Conservation (phyloP, 2,888 invertebrate genomes). For the Spisula solida region DNA sequence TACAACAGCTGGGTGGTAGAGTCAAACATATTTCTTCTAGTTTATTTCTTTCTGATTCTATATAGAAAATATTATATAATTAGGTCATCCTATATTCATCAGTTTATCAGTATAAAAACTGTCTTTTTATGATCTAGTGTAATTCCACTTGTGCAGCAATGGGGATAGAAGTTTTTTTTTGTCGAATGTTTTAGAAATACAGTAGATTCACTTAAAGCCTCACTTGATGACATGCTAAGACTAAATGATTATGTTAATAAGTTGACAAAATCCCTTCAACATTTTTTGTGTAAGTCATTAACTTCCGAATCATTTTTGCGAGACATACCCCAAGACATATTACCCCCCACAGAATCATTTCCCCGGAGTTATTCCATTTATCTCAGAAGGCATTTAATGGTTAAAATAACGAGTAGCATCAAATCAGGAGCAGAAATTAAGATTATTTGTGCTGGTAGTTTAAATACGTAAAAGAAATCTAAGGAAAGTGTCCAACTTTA, state of each 20-base stretch:
- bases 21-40: not conserved
- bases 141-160: not conserved
- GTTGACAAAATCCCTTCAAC: not conserved
- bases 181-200: not conserved
- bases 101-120: not conserved
- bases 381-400: no score
- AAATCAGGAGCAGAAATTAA: no score
- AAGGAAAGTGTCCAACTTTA: no score
- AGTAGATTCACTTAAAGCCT: not conserved
- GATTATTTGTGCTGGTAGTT: no score
- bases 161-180: not conserved
- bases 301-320: no score
- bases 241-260: not conserved
- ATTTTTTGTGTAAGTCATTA: not conserved
- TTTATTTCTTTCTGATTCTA: not conserved
- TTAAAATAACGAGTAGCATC: no score
- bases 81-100: not conserved
- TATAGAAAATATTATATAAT: not conserved
- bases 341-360: no score
- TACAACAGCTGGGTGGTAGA: constrained; percentile 15
- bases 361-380: no score
- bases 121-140: not conserved
- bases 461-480: no score
- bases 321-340: no score
- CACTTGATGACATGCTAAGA: not conserved